These are phyloP conservation scores for Oryzias celebensis DNA, from an alignment of 2,113 vertebrate species.

Conservation along the genomic window DNA sequence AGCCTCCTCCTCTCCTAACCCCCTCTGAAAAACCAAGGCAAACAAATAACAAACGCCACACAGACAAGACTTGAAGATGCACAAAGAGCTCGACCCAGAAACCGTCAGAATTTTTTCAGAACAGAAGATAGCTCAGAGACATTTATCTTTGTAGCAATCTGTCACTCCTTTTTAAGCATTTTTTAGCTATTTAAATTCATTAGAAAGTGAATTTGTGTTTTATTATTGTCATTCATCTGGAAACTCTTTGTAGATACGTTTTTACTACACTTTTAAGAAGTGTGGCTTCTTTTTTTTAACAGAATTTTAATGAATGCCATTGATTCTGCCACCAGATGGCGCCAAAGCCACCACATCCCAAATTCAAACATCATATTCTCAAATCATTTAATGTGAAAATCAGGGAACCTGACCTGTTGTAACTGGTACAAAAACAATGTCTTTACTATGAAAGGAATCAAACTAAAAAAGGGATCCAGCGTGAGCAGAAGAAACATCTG, in stretches of 20 bases:
- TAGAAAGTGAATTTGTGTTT: conserved; percentile 1
- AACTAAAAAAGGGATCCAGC: too few species aligned
- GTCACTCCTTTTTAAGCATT: not conserved
- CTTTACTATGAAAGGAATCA: too few species aligned
- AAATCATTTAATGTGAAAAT: too few species aligned
- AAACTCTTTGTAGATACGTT: conserved; percentile 3
- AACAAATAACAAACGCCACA: not conserved
- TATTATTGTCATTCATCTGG: not conserved
- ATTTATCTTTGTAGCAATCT: not conserved
- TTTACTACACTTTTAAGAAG: not conserved
- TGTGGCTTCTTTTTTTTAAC: not conserved
- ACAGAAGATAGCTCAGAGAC: not conserved
- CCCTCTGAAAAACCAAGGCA: conserved; percentile 1
- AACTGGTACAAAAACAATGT: too few species aligned
- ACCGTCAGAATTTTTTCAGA: not conserved
- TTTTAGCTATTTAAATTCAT: conserved; percentile 2
- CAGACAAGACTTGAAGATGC: conserved; percentile 62
- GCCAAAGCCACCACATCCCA: conserved; percentile 1
- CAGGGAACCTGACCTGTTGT: too few species aligned
- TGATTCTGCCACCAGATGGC: conserved; percentile 17
- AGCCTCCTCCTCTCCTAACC: conserved; percentile 64
- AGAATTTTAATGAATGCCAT: not conserved
- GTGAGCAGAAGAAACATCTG: too few species aligned
- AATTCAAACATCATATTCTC: not conserved
- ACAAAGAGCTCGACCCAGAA: conserved; percentile 24